Evolutionary conservation across 2,888 invertebrate genomes (phyloP).

Genomic region (Andrena trimmerana): DNA sequence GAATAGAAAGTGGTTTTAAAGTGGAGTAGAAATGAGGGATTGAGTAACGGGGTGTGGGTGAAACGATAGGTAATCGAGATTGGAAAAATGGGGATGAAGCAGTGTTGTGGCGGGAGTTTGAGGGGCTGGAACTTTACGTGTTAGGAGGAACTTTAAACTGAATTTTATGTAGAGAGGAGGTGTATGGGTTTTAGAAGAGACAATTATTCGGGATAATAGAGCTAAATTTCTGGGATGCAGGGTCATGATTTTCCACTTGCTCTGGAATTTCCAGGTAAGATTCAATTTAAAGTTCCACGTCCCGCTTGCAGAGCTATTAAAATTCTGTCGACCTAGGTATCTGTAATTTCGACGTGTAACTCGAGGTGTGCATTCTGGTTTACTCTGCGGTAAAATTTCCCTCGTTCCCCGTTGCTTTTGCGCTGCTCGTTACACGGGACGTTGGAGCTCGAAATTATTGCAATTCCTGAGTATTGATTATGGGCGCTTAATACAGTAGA

Average conservation of each 20-base stretch:
- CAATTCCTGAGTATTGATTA: not conserved
- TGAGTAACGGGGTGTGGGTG: too few species aligned
- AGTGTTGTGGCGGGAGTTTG: not conserved
- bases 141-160: not conserved
- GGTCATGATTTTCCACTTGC: not conserved
- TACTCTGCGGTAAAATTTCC: slow-evolving; percentile 20
- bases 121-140: not conserved
- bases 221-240: not conserved
- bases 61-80: too few species aligned
- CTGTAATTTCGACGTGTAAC: slow-evolving; percentile 18
- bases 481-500: too few species aligned
- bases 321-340: slow-evolving; percentile 17
- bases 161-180: not conserved
- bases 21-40: too few species aligned
- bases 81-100: too few species aligned
- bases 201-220: not conserved
- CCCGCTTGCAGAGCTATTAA: slow-evolving; percentile 9
- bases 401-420: slow-evolving; percentile 4
- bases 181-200: not conserved
- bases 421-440: not conserved
- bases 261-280: not conserved
- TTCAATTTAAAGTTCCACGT: slow-evolving; percentile 25
- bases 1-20: too few species aligned
- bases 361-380: not conserved
- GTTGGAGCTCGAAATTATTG: not conserved